Percentiles rank a stretch among this genome's conserved stretches.
Evolutionary conservation across 2,888 invertebrate species (phyloP).

Genomic region (Lasioglossum leucozonium): DNA sequence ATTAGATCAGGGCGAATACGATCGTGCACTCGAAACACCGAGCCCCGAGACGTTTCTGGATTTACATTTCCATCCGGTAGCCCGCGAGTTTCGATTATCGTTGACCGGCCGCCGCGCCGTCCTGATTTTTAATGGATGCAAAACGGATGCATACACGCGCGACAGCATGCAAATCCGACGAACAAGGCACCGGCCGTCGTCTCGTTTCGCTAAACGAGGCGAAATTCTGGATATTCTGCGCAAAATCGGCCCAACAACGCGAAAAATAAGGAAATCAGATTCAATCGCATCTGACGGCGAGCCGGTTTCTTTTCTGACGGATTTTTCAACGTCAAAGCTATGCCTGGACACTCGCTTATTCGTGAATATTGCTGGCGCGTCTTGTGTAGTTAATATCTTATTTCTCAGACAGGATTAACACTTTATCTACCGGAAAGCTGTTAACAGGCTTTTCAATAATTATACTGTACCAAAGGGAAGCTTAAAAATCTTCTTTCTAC

Average conservation of each 20-base stretch:
- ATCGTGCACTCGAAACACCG: slow-evolving; percentile 2
- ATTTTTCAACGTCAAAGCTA: neutral
- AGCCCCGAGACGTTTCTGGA: neutral
- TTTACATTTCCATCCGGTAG: slow-evolving; percentile 42
- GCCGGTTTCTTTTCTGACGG: neutral
- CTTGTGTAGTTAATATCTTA: too few relatives aligned
- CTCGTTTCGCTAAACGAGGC: slow-evolving; percentile 18
- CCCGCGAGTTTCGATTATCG: slow-evolving; percentile 42
- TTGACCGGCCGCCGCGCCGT: slow-evolving; percentile 20
- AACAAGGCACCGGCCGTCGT: slow-evolving; percentile 6
- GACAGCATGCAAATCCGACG: slow-evolving; percentile 51
- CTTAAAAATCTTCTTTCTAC: too few relatives aligned
- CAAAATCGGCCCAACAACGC: neutral
- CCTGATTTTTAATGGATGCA: slow-evolving; percentile 63
- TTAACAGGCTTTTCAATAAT: too few relatives aligned
- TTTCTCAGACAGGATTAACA: too few relatives aligned
- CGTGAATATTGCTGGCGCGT: neutral
- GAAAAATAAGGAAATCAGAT: neutral
- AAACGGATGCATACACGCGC: slow-evolving; percentile 58
- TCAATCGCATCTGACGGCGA: neutral
- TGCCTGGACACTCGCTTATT: neutral
- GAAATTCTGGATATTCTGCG: slow-evolving; percentile 23
- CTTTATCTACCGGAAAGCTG: too few relatives aligned
- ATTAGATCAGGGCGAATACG: slow-evolving; percentile 11
- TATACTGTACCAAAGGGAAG: too few relatives aligned